Conservation (phyloP, 2,888 invertebrate genomes). For the Polyommatus icarus region DNA sequence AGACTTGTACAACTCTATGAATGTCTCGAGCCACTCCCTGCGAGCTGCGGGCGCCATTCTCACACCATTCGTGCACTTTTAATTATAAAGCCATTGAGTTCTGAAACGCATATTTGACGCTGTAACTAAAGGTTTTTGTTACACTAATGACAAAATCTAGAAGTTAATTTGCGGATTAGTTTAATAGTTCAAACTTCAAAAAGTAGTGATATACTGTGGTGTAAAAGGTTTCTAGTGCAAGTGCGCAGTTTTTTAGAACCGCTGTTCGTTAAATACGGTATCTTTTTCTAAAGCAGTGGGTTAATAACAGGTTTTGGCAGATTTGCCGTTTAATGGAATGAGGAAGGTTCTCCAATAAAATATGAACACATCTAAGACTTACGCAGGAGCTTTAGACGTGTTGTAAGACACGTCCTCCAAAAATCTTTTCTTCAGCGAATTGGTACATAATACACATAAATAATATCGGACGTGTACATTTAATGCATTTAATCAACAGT, state of each 20-base stretch:
- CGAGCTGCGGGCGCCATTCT: slow-evolving; percentile 15
- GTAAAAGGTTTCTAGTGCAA: not conserved
- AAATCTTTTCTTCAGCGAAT: not conserved
- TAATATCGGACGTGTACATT: not conserved
- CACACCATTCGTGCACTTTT: not conserved
- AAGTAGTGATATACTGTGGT: not conserved
- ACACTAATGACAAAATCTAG: not conserved
- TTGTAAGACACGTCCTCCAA: not conserved
- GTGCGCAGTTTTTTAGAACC: not conserved
- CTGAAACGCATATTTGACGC: not conserved
- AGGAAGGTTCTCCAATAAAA: not conserved
- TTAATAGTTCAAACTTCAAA: not conserved
- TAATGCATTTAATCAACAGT: not conserved
- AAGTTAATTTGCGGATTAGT: not conserved
- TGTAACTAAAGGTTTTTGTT: not conserved
- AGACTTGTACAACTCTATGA: slow-evolving; percentile 32
- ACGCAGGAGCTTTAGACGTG: not conserved
- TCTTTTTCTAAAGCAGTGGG: not conserved
- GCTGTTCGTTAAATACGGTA: not conserved
- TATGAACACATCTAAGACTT: not conserved
- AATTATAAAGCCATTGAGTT: not conserved
- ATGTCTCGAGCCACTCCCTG: slow-evolving; percentile 33
- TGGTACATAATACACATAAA: not conserved
- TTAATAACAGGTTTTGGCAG: slow-evolving; percentile 5
- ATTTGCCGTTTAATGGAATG: not conserved